phyloP scores from a whole-genome alignment of 2,888 invertebrate species.

The Dascillus cervinus region DNA sequence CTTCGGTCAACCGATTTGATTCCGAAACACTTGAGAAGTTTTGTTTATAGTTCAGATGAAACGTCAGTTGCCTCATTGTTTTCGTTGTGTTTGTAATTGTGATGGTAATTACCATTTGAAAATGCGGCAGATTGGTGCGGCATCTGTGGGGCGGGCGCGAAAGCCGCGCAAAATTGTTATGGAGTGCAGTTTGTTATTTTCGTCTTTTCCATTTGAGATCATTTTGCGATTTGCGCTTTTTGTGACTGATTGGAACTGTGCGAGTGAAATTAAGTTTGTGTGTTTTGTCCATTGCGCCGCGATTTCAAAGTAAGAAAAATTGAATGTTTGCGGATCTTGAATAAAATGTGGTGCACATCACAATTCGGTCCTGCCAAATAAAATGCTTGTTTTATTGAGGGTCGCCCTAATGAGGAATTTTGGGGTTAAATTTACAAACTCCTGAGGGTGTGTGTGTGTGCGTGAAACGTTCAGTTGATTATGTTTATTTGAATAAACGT shows the following conservation, averaged over 20 bases:
- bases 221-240: conserved; percentile 36
- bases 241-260: conserved; percentile 38
- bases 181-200: too few relatives aligned
- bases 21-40: too few relatives aligned
- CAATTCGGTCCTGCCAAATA: too few relatives aligned
- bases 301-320: conserved; percentile 28
- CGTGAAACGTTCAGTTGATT: conserved; percentile 7
- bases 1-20: too few relatives aligned
- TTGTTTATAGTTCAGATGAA: too few relatives aligned
- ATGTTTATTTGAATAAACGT: not conserved
- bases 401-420: conserved; percentile 15
- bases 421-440: conserved; percentile 25
- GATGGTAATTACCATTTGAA: too few relatives aligned
- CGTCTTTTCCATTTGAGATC: not conserved
- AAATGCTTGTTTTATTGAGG: too few relatives aligned
- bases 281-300: conserved; percentile 58
- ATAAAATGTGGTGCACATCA: too few relatives aligned
- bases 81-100: too few relatives aligned
- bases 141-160: too few relatives aligned
- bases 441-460: conserved; percentile 20
- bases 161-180: not conserved
- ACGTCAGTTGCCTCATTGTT: too few relatives aligned
- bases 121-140: too few relatives aligned
- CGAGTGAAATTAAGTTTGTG: conserved; percentile 45
- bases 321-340: not conserved